Evolutionary conservation across 2,113 vertebrate genomes (phyloP).

Genomic region (Saguinus midas): DNA sequence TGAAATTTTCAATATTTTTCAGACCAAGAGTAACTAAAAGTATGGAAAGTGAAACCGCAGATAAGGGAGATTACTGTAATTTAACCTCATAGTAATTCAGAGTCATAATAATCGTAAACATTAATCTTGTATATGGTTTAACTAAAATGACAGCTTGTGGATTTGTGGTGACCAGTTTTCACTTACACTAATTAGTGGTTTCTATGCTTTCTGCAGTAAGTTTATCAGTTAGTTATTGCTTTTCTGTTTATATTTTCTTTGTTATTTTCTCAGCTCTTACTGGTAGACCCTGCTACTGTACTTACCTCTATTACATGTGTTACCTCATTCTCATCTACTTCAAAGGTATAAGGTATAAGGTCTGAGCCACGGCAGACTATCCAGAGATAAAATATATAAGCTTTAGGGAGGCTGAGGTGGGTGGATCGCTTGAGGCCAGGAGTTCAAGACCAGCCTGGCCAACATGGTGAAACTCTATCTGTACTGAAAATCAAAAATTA

Average conservation of each 20-base stretch:
- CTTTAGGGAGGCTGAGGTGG: not conserved
- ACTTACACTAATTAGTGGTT: not conserved
- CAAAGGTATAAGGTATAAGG: slow-evolving; percentile 11
- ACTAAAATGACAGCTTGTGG: not conserved
- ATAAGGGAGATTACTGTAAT: not conserved
- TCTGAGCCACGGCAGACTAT: not conserved
- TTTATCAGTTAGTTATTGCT: slow-evolving; percentile 1
- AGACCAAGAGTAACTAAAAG: not conserved
- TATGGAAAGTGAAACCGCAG: not conserved
- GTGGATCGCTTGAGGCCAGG: too few species aligned
- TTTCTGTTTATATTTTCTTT: not conserved
- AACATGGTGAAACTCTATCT: too few species aligned
- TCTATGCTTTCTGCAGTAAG: not conserved
- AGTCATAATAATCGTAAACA: not conserved
- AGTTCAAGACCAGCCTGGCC: too few species aligned
- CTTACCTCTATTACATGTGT: not conserved
- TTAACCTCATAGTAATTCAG: not conserved
- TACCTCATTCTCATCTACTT: slow-evolving; percentile 6
- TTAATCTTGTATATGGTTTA: not conserved
- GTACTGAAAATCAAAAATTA: too few species aligned
- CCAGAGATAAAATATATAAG: not conserved
- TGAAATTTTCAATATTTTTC: not conserved
- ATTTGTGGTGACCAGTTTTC: not conserved
- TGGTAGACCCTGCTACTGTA: not conserved
- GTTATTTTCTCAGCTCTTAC: not conserved